These are phyloP conservation scores for Unio pictorum DNA, from an alignment of 2,888 invertebrate species.

Conservation along the genomic window DNA sequence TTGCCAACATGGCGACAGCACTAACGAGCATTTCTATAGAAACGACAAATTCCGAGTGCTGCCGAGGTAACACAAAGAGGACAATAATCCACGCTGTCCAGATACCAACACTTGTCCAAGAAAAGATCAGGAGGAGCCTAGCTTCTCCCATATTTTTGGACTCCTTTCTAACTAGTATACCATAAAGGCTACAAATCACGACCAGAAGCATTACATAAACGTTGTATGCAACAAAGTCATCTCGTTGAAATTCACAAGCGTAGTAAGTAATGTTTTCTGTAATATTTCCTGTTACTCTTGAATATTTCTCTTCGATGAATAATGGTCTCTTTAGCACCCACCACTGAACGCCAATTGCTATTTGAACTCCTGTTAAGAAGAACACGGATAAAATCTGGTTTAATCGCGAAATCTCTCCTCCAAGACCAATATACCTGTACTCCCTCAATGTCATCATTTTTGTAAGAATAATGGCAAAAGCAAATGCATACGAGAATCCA, in stretches of 20 bases:
- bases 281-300: slow-evolving; percentile 18
- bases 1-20: slow-evolving; percentile 87
- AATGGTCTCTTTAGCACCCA: slow-evolving; percentile 60
- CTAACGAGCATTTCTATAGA: slow-evolving; percentile 90
- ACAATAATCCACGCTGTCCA: slow-evolving; percentile 78
- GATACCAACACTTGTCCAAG: slow-evolving; percentile 86
- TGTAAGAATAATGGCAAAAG: slow-evolving; percentile 90
- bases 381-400: slow-evolving; percentile 89
- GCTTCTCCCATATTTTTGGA: slow-evolving; percentile 94
- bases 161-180: slow-evolving; percentile 86
- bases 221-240: slow-evolving; percentile 78
- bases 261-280: slow-evolving; percentile 29
- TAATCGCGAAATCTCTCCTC: slow-evolving; percentile 81
- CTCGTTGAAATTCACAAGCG: slow-evolving; percentile 51
- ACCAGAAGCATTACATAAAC: slow-evolving; percentile 88
- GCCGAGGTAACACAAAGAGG: slow-evolving; percentile 51
- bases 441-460: slow-evolving; percentile 94
- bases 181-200: slow-evolving; percentile 85
- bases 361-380: slow-evolving; percentile 86
- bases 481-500: slow-evolving; percentile 78
- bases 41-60: slow-evolving; percentile 77
- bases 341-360: slow-evolving; percentile 70
- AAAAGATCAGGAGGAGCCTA: slow-evolving; percentile 89
- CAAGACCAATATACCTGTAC: slow-evolving; percentile 83
- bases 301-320: slow-evolving; percentile 30